Conservation (phyloP, 2,888 invertebrate species). For the Polydrusus cervinus region DNA sequence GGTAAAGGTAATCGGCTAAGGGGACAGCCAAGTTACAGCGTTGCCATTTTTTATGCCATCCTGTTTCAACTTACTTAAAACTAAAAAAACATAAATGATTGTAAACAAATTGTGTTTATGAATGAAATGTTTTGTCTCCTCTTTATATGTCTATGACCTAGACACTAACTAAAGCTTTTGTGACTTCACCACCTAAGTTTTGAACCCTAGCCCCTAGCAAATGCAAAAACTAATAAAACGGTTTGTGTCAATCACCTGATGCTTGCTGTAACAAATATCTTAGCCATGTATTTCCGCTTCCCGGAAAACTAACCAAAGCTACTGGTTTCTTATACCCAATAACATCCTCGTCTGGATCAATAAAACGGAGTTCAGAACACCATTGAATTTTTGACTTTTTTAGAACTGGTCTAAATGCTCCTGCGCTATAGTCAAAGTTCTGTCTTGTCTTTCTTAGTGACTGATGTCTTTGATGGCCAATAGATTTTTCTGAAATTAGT, state of each 20-base stretch:
- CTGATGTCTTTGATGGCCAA: conserved; percentile 46
- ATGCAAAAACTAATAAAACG: neutral
- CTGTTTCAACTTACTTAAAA: no score
- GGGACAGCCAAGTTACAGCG: no score
- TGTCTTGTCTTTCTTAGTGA: conserved; percentile 54
- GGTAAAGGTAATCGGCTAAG: no score
- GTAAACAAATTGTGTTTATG: no score
- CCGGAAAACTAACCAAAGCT: conserved; percentile 86
- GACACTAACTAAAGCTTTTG: no score
- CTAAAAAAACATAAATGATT: no score
- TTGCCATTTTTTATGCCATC: no score
- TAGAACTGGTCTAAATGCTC: conserved; percentile 64
- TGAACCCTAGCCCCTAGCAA: no score
- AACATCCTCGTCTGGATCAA: conserved; percentile 43
- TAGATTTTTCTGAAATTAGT: conserved; percentile 16
- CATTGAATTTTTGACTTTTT: conserved; percentile 70
- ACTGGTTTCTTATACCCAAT: conserved; percentile 74
- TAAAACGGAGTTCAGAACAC: conserved; percentile 73
- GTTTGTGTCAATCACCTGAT: conserved; percentile 74
- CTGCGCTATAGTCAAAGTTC: conserved; percentile 64
- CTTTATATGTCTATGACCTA: no score
- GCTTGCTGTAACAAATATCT: conserved; percentile 85
- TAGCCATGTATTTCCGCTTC: conserved; percentile 91
- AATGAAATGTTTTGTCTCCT: no score
- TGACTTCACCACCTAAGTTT: no score